Evolutionary conservation across 2,888 invertebrate genomes (phyloP), one percentile per base, ranked within the genome.

Genomic region (Rutpela maculata): DNA sequence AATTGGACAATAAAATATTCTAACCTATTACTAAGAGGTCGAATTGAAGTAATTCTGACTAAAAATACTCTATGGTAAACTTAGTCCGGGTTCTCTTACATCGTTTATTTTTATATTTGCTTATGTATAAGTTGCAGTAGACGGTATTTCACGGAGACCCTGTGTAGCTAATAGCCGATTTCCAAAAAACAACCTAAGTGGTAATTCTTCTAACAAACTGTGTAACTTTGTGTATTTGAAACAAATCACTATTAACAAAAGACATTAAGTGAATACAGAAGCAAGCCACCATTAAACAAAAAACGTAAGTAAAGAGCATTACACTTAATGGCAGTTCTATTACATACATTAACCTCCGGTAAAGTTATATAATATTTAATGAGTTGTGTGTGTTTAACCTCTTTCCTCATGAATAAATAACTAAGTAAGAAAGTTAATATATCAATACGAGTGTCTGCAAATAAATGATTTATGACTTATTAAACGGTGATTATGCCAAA

Each of bases 401-500:
- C 76, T 78, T 76, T 72, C 65, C 19, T 57, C 17, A 63, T 81
- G 71, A 69, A 79, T 79, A 75, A 78, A 75, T 57, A 74, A 80
- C 77, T 76, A 73, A 68, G 31, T 50, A 79, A 81, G 81, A 83
- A 84, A 86, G 85, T 85, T 86, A 86, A 86, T 86, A 86, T 85
- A 86, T 87, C 86, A 86, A 86, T 87, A 85, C 80, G 84, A 83
- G 85, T 85, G 86, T 87, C 85, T 84, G 82, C 78, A 77, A 80
- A 84, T 88, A 85, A 85, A 87, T 88, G 85, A 88, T 87, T 87
- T 85, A 88, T 86, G 84, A 84, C 88, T 84, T 87, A 88, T 88
- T 88, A 87, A 88, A 88, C 86, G 88, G 85, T 86, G 87, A 88
- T 89, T 88, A 88, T 85, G 85, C 85, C 85, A 87, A 88, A 88